These are phyloP conservation scores for Laupala kohalensis DNA, from an alignment of 1,140 invertebrate genomes.

Conservation along the genomic window DNA sequence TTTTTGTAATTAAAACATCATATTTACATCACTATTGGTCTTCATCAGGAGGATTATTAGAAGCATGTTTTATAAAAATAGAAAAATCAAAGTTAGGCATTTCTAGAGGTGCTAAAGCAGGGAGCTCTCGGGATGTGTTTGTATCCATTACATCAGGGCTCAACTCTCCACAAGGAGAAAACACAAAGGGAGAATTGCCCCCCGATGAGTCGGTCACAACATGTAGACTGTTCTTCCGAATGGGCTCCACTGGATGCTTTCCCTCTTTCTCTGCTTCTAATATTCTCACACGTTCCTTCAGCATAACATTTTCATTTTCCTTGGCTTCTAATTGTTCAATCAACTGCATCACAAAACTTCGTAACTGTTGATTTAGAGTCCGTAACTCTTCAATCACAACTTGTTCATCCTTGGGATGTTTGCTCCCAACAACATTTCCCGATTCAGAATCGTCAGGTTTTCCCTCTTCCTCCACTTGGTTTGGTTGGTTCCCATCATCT, in stretches of 20 bases:
- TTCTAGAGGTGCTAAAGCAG: slow-evolving; percentile 37
- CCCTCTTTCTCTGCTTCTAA: slow-evolving; percentile 28
- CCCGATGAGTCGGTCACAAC: slow-evolving; percentile 26
- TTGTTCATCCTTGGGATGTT: slow-evolving; percentile 39
- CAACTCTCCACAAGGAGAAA: slow-evolving; percentile 29
- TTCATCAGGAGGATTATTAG: background rate
- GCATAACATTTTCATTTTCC: slow-evolving; percentile 37
- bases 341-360: slow-evolving; percentile 39
- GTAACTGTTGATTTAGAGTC: slow-evolving; percentile 39
- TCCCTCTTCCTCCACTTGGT: slow-evolving; percentile 19
- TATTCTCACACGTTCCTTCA: slow-evolving; percentile 33
- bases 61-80: slow-evolving; percentile 14
- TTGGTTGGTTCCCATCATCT: slow-evolving; percentile 20
- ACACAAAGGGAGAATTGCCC: slow-evolving; percentile 27
- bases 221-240: slow-evolving; percentile 20
- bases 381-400: slow-evolving; percentile 46
- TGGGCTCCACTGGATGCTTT: background rate
- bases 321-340: slow-evolving; percentile 42
- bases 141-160: slow-evolving; percentile 26
- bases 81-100: slow-evolving; percentile 40
- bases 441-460: slow-evolving; percentile 15
- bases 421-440: slow-evolving; percentile 28
- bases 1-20: background rate
- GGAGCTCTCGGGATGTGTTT: slow-evolving; percentile 23
- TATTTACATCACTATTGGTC: background rate